Evolutionary conservation across 1,140 invertebrate genomes (phyloP), one percentile per base, ranked within the genome.

Genomic region (Drosophila lini): DNA sequence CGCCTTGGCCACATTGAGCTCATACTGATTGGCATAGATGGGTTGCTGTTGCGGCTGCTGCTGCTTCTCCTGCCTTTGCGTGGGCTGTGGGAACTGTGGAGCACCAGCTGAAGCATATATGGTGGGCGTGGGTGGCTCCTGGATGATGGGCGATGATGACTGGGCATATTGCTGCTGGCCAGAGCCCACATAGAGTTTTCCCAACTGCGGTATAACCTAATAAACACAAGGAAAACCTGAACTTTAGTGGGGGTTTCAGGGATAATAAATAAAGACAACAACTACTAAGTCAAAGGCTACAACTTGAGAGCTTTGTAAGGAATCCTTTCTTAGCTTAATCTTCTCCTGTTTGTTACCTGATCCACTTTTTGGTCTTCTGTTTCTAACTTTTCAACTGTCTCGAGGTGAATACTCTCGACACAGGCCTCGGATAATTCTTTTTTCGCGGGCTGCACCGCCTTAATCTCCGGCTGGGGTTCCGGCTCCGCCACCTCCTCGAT

Each of bases 11-110:
- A 86, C 86, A 77, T 82, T 83, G 59, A 91, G 38, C 60, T 92
- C 91, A 40, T 90, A 91, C 64, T 92, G 91, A 80, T 92, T 92
- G 65, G 91, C 91, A 78, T 92, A 92, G 56, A 92, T 92, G 61
- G 91, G 91, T 38, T 91, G 91, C 38, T 88, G 80, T 34, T 88
- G 82, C 13, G 76, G 90, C 41, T 78, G 90, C 38, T 77, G 81
- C 25, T 28, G 25, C 22, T 80, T 86, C 19, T 75, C 77, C 65
- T 80, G 79, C 13, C 90, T 74, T 47, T 92, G 90, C 13, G 89
- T 41, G 7, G 84, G 71, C 80, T 91, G 91, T 50, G 91, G 91
- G 60, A 84, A 91, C 34, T 91, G 88, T 42, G 85, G 91, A 2
- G 74, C 67, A 22, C 63, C 68, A 1, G 52, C 65, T 3, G 58